A percentile compares a stretch with the other conserved stretches of the same genome.
Conservation (phyloP, 2,113 vertebrate species). For the Todiramphus chloris region DNA sequence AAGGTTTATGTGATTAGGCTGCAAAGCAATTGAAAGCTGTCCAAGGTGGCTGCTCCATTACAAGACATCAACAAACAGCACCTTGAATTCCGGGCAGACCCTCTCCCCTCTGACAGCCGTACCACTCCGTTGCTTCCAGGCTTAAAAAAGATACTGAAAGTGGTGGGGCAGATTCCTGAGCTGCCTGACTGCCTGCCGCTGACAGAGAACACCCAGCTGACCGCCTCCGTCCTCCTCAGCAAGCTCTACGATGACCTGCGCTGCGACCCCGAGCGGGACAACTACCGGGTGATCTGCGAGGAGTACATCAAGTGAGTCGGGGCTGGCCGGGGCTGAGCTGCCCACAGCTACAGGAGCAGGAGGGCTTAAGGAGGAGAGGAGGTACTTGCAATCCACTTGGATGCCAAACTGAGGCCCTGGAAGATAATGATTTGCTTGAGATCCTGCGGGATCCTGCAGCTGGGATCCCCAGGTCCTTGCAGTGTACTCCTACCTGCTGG, state of each 20-base stretch:
- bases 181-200: constrained; percentile 89
- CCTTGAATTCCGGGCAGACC: background rate
- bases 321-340: background rate
- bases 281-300: constrained; percentile 89
- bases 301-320: constrained; percentile 89
- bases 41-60: background rate
- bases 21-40: background rate
- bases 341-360: background rate
- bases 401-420: background rate
- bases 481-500: background rate
- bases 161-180: constrained; percentile 92
- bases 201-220: constrained; percentile 93
- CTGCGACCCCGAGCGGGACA: constrained; percentile 89
- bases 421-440: background rate
- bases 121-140: constrained; percentile 70
- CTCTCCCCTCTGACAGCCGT: background rate
- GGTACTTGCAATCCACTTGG: background rate
- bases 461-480: background rate
- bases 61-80: background rate
- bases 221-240: constrained; percentile 91
- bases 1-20: background rate
- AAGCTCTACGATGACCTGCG: constrained; percentile 92
- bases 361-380: background rate
- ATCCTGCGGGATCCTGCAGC: background rate
- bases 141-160: constrained; percentile 94